Evolutionary conservation across 2,888 invertebrate species (phyloP).

Genomic region (Cantharis nigra): DNA sequence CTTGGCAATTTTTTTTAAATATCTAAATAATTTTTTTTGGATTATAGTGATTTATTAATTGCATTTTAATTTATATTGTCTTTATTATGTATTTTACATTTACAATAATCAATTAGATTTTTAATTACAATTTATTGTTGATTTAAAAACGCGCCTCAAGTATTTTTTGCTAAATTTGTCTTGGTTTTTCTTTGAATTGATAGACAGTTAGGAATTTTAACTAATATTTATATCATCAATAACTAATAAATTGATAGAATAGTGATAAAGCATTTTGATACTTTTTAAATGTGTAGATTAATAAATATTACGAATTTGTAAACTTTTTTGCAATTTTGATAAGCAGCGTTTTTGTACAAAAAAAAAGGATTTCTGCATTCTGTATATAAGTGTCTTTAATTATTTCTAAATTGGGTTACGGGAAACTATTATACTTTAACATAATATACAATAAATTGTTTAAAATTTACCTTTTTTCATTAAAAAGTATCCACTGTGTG

Average conservation of each 20-base stretch:
- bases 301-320: constrained; percentile 18
- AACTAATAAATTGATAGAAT: not conserved
- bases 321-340: constrained; percentile 16
- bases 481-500: not conserved
- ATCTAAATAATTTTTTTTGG: not conserved
- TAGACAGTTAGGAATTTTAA: not conserved
- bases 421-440: constrained; percentile 29
- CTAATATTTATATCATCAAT: not conserved
- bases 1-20: constrained; percentile 4
- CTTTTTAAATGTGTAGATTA: constrained; percentile 30
- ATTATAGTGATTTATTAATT: not conserved
- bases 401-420: constrained; percentile 39
- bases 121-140: not conserved
- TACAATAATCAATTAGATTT: not conserved
- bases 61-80: not conserved
- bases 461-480: not conserved
- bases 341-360: constrained; percentile 31
- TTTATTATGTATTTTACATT: not conserved
- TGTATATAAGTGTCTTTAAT: constrained; percentile 37
- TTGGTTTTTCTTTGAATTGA: not conserved
- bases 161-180: not conserved
- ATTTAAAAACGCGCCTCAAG: not conserved
- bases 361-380: constrained; percentile 31
- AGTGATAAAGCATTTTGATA: constrained; percentile 23
- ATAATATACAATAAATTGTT: constrained; percentile 17